Conservation (phyloP, 2,113 vertebrate species). For the Sceloporus tristichus region DNA sequence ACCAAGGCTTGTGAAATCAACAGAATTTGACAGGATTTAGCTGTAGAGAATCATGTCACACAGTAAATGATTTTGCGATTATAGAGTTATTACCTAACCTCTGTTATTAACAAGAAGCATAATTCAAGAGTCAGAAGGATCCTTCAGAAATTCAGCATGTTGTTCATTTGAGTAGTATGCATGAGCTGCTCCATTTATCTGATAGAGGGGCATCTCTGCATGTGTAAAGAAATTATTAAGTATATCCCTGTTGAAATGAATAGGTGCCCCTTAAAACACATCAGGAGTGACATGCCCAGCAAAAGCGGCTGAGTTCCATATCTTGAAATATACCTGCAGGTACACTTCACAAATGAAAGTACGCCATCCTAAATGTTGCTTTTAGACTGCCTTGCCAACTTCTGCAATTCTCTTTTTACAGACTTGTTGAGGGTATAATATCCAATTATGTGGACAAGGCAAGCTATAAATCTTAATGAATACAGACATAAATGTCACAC, state of each 20-base stretch:
- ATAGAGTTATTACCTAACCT: not conserved
- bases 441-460: constrained; percentile 8
- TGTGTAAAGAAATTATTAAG: not conserved
- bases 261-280: not conserved
- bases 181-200: not conserved
- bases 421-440: not conserved
- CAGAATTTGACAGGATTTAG: not conserved
- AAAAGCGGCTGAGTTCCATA: not conserved
- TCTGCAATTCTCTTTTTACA: not conserved
- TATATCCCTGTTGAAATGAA: not conserved
- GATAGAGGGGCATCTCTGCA: too few relatives aligned
- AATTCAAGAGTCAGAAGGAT: not conserved
- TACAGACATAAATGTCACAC: constrained; percentile 14
- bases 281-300: not conserved
- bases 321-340: not conserved
- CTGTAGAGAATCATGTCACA: not conserved
- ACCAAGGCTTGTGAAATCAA: not conserved
- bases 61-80: not conserved
- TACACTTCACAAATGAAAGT: not conserved
- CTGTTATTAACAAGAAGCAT: constrained; percentile 36
- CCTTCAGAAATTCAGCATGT: not conserved
- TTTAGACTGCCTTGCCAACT: not conserved
- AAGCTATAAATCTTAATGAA: constrained; percentile 14
- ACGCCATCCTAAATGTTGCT: not conserved
- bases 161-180: not conserved